Percentiles rank a stretch among this genome's conserved stretches.
phyloP scores from a whole-genome alignment of 2,113 vertebrate genomes.

The Pseudois nayaur region DNA sequence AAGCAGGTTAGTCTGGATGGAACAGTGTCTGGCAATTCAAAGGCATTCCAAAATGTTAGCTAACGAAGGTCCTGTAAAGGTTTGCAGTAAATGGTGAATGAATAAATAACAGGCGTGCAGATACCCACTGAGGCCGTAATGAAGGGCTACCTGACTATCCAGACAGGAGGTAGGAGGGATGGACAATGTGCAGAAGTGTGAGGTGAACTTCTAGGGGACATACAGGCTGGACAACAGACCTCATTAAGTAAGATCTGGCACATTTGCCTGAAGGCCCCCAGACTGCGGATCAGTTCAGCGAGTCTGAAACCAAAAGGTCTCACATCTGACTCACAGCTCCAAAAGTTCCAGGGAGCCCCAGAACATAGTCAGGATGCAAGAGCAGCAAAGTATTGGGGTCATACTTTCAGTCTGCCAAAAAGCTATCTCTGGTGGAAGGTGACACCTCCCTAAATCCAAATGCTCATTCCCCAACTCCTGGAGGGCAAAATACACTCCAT shows the following conservation, averaged over 20 bases:
- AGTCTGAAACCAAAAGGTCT: background rate
- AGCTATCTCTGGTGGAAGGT: background rate
- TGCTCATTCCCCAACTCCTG: background rate
- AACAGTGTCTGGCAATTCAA: background rate
- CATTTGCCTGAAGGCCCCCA: background rate
- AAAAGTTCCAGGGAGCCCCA: background rate
- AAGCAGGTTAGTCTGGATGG: background rate
- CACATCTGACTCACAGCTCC: background rate
- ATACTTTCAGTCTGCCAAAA: background rate
- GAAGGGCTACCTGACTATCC: too few species aligned
- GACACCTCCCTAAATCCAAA: background rate
- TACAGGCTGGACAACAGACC: too few species aligned
- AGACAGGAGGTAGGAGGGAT: rapidly evolving
- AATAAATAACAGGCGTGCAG: rapidly evolving
- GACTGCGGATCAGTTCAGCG: background rate
- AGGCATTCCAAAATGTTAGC: background rate
- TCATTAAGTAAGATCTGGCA: background rate
- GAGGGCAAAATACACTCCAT: background rate
- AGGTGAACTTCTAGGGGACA: background rate
- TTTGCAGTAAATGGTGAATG: background rate
- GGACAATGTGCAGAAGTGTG: rapidly evolving
- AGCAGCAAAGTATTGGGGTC: rapidly evolving
- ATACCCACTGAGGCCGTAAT: rapidly evolving
- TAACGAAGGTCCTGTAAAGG: background rate
- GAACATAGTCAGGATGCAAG: background rate